Conservation (phyloP, 53 echinoderm and acorn worm genomes). For the Paracentrotus lividus region DNA sequence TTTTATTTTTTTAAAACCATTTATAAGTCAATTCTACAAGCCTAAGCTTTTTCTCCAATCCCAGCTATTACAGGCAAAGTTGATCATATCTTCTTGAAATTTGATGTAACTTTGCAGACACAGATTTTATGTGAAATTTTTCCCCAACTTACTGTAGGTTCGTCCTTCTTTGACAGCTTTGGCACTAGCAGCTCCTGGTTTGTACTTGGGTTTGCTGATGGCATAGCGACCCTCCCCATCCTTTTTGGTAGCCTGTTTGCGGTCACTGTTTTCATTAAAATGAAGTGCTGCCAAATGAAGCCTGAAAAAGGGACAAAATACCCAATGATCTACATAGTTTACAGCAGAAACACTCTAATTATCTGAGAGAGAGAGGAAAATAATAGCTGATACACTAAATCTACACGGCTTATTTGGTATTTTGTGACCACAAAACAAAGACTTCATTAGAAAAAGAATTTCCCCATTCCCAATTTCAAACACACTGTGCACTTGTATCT, state of each 20-base stretch:
- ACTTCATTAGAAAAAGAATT: too few species aligned
- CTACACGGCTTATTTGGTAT: too few species aligned
- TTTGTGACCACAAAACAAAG: too few species aligned
- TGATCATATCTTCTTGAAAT: not conserved
- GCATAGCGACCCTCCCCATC: slow-evolving; percentile 39
- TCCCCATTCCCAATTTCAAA: too few species aligned
- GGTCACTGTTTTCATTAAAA: slow-evolving; percentile 70
- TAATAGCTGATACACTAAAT: too few species aligned
- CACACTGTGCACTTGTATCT: too few species aligned
- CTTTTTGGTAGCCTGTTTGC: slow-evolving; percentile 70
- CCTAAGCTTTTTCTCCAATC: not conserved
- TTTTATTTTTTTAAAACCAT: too few species aligned
- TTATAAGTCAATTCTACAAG: too few species aligned
- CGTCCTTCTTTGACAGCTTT: slow-evolving; percentile 67
- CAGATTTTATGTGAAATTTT: not conserved
- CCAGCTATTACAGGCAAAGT: not conserved
- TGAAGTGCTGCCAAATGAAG: slow-evolving; percentile 74
- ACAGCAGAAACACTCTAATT: too few species aligned
- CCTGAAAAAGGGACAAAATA: slow-evolving; percentile 28
- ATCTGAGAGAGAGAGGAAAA: too few species aligned
- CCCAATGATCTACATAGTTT: not conserved
- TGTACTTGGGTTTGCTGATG: slow-evolving; percentile 71
- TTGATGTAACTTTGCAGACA: not conserved
- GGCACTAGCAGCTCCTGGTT: slow-evolving; percentile 67
- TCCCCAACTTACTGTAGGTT: slow-evolving; percentile 39